A percentile compares a stretch with the other conserved stretches of the same genome.
These are phyloP conservation scores for Limnephilus marmoratus DNA, from an alignment of 2,888 invertebrate genomes.

Conservation along the genomic window DNA sequence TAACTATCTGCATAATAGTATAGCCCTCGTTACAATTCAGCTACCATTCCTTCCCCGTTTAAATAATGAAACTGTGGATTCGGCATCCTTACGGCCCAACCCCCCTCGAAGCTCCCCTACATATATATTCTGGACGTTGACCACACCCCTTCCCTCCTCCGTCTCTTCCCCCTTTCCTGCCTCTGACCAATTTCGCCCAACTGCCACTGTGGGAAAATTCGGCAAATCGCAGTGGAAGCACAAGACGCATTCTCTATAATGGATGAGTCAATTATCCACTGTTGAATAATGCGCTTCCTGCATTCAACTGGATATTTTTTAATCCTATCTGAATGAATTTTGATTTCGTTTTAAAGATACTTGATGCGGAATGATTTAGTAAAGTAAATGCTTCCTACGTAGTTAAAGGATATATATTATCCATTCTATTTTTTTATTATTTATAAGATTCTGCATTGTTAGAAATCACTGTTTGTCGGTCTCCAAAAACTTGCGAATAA, in stretches of 20 bases:
- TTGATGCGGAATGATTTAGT: neutral
- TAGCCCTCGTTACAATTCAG: neutral
- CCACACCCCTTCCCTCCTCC: constrained; percentile 13
- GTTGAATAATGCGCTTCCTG: constrained; percentile 12
- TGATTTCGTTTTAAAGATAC: neutral
- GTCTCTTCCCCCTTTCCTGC: neutral
- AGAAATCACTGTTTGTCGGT: too few relatives aligned
- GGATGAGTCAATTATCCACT: constrained; percentile 38
- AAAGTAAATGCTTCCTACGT: neutral
- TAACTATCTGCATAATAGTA: neutral
- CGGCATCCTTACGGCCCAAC: neutral
- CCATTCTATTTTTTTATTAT: too few relatives aligned
- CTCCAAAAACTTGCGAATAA: too few relatives aligned
- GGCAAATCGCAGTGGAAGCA: constrained; percentile 34
- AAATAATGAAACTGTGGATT: constrained; percentile 23
- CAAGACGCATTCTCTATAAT: constrained; percentile 34
- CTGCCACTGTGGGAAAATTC: constrained; percentile 39
- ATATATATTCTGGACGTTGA: constrained; percentile 31
- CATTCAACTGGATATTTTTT: neutral
- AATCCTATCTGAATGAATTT: neutral
- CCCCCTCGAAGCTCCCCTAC: neutral
- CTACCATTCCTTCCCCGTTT: constrained; percentile 15
- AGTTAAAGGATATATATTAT: too few relatives aligned
- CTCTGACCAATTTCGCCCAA: constrained; percentile 39
- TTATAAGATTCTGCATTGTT: too few relatives aligned